These are phyloP conservation scores for Chaenogobius annularis DNA, from an alignment of 2,113 vertebrate genomes.

Conservation along the genomic window DNA sequence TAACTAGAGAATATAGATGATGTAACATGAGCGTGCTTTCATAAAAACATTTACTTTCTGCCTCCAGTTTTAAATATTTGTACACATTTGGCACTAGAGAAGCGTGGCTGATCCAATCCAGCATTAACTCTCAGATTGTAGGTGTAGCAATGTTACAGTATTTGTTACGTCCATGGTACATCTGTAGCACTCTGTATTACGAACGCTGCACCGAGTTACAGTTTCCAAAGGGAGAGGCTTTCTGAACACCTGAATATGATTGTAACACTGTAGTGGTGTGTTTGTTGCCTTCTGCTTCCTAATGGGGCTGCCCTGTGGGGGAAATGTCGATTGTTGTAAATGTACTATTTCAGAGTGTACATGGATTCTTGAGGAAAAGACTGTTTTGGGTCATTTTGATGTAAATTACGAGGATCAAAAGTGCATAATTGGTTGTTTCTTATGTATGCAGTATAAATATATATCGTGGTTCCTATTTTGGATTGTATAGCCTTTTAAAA, in stretches of 20 bases:
- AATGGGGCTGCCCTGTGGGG: slow-evolving; percentile 29
- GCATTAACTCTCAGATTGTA: slow-evolving; percentile 13
- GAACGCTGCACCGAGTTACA: slow-evolving; percentile 21
- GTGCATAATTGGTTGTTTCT: slow-evolving; percentile 48
- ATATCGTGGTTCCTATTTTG: slow-evolving; percentile 25
- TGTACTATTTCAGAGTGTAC: slow-evolving; percentile 33
- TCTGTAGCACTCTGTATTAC: slow-evolving; percentile 27
- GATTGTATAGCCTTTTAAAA: slow-evolving; percentile 7
- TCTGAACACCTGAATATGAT: slow-evolving; percentile 15
- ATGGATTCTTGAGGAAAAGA: background rate
- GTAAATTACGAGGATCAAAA: background rate
- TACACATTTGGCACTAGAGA: background rate
- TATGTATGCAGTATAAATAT: slow-evolving; percentile 40
- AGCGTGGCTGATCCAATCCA: background rate
- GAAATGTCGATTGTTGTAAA: slow-evolving; percentile 40
- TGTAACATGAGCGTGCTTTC: background rate
- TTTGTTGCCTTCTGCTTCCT: slow-evolving; percentile 58
- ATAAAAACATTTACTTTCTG: background rate
- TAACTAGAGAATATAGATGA: background rate
- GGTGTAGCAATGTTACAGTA: slow-evolving; percentile 41
- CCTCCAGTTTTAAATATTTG: background rate
- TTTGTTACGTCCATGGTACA: slow-evolving; percentile 27
- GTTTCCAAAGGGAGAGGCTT: slow-evolving; percentile 21
- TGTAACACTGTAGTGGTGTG: slow-evolving; percentile 41
- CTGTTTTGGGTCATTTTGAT: slow-evolving; percentile 21